Percentiles rank a stretch among this genome's conserved stretches.
Evolutionary conservation across 2,113 vertebrate genomes (phyloP).

Genomic region (Leptocoma aspasia): DNA sequence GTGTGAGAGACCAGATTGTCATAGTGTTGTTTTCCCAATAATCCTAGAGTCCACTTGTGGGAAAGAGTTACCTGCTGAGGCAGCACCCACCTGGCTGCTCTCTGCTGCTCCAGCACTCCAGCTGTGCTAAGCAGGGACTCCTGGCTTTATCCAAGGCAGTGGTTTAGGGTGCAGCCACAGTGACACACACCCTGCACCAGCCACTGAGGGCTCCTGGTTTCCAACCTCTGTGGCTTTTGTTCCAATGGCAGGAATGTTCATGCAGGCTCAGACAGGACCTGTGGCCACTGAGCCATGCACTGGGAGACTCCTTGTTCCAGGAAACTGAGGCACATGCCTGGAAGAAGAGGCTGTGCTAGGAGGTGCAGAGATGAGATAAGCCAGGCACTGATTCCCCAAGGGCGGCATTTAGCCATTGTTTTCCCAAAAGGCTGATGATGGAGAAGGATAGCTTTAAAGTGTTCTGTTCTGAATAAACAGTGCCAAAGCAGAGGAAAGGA

Average conservation of each 20-base stretch:
- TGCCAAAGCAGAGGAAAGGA: not conserved
- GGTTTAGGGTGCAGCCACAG: not conserved
- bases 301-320: not conserved
- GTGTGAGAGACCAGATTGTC: not conserved
- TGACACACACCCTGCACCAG: fast-evolving
- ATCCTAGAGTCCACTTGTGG: not conserved
- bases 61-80: not conserved
- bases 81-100: not conserved
- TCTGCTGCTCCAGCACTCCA: not conserved
- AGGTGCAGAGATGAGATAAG: not conserved
- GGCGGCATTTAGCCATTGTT: not conserved
- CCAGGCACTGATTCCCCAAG: not conserved
- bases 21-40: not conserved
- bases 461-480: not conserved
- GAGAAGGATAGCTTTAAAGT: not conserved
- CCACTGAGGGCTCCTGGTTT: not conserved
- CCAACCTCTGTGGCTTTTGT: fast-evolving
- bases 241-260: not conserved
- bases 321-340: not conserved
- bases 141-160: not conserved
- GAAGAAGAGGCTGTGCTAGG: not conserved
- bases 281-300: not conserved
- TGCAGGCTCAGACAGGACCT: not conserved
- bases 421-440: not conserved
- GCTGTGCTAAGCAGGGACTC: not conserved